Conservation (phyloP, 2,113 vertebrate species). For the Saccopteryx leptura region DNA sequence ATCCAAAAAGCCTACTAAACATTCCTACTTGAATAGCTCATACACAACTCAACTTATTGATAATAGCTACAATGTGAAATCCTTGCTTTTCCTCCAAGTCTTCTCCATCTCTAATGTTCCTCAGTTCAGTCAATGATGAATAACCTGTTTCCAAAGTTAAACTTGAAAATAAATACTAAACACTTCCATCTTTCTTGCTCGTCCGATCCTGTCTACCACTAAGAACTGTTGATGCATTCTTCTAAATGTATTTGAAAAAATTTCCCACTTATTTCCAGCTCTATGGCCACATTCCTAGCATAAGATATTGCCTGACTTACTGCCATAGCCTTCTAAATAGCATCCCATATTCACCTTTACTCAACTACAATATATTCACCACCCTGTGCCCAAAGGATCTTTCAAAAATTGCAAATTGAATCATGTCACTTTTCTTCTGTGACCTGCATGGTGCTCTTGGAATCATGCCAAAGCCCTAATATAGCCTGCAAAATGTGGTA, state of each 20-base stretch:
- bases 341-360: not conserved
- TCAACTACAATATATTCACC: not conserved
- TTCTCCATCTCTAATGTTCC: not conserved
- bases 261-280: not conserved
- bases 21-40: not conserved
- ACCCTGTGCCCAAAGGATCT: not conserved
- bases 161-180: not conserved
- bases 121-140: not conserved
- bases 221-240: not conserved
- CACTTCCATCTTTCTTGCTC: not conserved
- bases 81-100: not conserved
- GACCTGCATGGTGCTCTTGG: not conserved
- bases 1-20: not conserved
- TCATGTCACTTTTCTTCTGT: not conserved
- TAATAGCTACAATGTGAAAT: not conserved
- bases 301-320: not conserved
- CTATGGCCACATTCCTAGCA: not conserved
- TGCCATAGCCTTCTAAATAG: not conserved
- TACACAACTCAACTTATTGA: not conserved
- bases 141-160: not conserved
- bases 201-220: not conserved
- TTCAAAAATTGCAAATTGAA: not conserved
- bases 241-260: not conserved
- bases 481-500: not conserved
- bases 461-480: not conserved